Evolutionary conservation across 2,888 invertebrate species (phyloP).

Genomic region (Lasioglossum lativentre): DNA sequence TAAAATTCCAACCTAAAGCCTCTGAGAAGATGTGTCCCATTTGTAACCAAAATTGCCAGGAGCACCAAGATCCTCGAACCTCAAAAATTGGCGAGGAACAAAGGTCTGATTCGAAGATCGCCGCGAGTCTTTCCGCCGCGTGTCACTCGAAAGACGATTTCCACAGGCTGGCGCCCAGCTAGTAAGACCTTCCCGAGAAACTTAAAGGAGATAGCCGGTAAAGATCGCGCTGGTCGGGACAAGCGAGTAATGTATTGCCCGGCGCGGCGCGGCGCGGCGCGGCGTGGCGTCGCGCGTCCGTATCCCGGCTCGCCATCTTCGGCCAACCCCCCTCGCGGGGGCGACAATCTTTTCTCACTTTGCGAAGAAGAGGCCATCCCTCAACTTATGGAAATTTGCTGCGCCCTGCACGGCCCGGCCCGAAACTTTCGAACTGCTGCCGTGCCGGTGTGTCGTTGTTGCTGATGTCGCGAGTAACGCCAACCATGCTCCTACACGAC

Average conservation of each 20-base stretch:
- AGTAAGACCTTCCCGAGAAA: constrained; percentile 53
- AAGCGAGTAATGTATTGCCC: constrained; percentile 68
- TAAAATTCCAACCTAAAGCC: too few species aligned
- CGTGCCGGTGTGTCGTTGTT: constrained; percentile 43
- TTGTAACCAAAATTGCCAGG: neutral
- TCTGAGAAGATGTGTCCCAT: too few species aligned
- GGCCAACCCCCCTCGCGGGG: constrained; percentile 29
- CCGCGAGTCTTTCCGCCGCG: neutral
- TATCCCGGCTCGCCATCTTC: constrained; percentile 65
- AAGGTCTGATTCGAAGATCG: neutral
- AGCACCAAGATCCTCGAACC: neutral
- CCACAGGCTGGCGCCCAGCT: neutral
- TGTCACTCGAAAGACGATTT: neutral
- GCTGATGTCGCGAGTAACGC: constrained; percentile 30
- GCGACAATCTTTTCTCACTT: constrained; percentile 81
- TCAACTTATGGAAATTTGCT: constrained; percentile 82
- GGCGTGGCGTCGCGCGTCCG: constrained; percentile 6
- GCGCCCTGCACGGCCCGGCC: constrained; percentile 57
- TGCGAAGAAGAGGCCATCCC: constrained; percentile 78
- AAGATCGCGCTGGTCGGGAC: constrained; percentile 69
- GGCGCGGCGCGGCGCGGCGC: constrained; percentile 33
- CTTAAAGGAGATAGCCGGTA: constrained; percentile 80
- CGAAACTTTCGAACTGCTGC: constrained; percentile 62
- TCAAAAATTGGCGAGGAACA: neutral
- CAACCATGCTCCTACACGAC: constrained; percentile 18